phyloP scores from a whole-genome alignment of 2,113 vertebrate species.

The Chauna torquata region DNA sequence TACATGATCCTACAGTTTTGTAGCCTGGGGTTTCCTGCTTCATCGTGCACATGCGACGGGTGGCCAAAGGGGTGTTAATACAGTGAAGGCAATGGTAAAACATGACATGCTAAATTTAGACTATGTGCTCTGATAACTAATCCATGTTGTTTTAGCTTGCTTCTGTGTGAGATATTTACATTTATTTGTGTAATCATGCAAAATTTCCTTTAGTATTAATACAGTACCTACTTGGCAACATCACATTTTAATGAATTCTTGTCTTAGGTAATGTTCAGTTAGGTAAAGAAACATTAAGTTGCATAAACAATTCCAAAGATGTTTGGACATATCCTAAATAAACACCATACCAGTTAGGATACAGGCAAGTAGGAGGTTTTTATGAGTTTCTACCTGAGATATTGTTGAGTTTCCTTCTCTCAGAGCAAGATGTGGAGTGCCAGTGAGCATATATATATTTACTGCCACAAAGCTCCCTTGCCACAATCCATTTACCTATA shows the following conservation, averaged over 20 bases:
- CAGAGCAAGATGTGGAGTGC: background rate
- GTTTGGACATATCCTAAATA: slow-evolving; percentile 28
- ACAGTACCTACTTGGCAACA: background rate
- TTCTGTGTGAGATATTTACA: background rate
- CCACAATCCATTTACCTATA: background rate
- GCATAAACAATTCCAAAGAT: slow-evolving; percentile 54
- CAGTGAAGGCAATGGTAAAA: background rate
- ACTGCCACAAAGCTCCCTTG: background rate
- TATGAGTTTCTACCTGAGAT: background rate
- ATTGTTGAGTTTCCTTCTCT: background rate
- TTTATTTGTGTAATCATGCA: background rate
- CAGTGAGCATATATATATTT: background rate
- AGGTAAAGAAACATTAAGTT: slow-evolving; percentile 37
- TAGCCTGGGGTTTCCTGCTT: background rate
- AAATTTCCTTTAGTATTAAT: background rate
- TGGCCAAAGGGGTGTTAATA: accelerated
- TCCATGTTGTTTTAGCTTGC: background rate
- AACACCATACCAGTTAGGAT: slow-evolving; percentile 9
- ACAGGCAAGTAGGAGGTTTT: background rate
- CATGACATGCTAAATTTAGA: background rate
- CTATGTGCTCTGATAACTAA: background rate
- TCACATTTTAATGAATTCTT: slow-evolving; percentile 28
- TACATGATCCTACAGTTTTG: background rate
- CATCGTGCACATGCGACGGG: background rate
- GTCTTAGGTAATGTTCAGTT: slow-evolving; percentile 33